Base-by-base conservation (phyloP, 2,888 invertebrate genomes). In the Rhagonycha fulva region DNA sequence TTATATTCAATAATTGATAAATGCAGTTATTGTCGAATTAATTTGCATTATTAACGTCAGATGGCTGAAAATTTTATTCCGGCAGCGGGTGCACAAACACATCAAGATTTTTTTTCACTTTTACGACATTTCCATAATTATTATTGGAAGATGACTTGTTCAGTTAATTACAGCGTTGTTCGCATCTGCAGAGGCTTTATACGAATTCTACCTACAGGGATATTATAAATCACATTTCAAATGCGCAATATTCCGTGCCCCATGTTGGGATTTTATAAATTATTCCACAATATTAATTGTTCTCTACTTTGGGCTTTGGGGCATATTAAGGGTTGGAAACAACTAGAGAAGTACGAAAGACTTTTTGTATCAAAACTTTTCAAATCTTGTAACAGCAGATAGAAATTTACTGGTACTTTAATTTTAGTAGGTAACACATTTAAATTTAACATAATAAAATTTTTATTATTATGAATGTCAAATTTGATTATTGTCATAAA, bases 181-280 rank as follows among this genome's bases (percentile, higher is more conserved):
- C 79, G 71, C 79, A 78, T 80, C 79, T 79, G 80, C 80, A 69
- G 60, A 68, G 47, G 75, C 68, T 68, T 68, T 61, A n/a, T 62
- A 66, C 32, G 60, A 62, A 61, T 62, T 62, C 68, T 69, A 61
- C 74, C 26, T 66, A 26, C 28, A 62, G 32, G 63, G 70, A 80
- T 68, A 78, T 79, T 81, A 82, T 82, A 82, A 82, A 82, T 82
- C 82, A 81, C 82, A 76, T 77, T 75, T 75, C 76, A 77, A 80
- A 79, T 82, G 82, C 81, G 79, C 81, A 82, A 79, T 81, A 80
- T 79, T 81, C 80, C 75, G 81, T 79, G 80, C 80, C 81, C 81
- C 80, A 66, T 74, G 81, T 81, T 79, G 82, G 81, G 81, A 81
- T 81, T 82, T 78, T 77, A 78, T 82, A 82, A 82, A 81, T 81